Conservation (phyloP, 2,888 invertebrate genomes). For the Phyllotreta striolata region DNA sequence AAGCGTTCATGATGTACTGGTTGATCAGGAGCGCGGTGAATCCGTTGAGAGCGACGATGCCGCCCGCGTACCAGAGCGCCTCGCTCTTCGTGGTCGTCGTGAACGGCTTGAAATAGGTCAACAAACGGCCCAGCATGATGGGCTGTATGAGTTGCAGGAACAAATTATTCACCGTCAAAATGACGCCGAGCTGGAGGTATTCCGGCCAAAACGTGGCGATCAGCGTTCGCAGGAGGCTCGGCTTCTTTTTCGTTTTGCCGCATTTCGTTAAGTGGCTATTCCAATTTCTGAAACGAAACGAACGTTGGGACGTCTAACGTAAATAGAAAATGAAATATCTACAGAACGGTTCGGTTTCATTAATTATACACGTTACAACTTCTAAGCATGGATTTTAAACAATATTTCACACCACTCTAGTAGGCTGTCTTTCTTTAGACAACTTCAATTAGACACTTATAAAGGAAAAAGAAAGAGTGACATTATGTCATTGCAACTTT, state of each 20-base stretch:
- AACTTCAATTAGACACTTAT: no score
- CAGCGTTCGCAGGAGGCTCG: slow-evolving; percentile 72
- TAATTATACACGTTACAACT: no score
- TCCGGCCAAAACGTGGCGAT: slow-evolving; percentile 74
- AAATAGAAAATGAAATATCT: no score
- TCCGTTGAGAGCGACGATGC: slow-evolving; percentile 66
- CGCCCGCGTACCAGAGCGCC: slow-evolving; percentile 70
- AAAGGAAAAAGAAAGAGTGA: no score
- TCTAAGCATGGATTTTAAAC: no score
- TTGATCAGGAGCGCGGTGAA: slow-evolving; percentile 69
- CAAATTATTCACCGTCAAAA: slow-evolving; percentile 69
- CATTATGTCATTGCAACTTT: no score
- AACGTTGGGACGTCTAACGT: no score
- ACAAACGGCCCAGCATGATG: slow-evolving; percentile 69
- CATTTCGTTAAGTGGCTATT: slow-evolving; percentile 68
- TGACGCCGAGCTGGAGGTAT: slow-evolving; percentile 68
- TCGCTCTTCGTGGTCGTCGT: slow-evolving; percentile 63
- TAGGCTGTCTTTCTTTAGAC: no score
- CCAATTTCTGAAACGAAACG: slow-evolving; percentile 69
- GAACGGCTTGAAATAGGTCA: slow-evolving; percentile 71
- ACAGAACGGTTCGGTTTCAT: no score
- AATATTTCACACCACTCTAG: no score
- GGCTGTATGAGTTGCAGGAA: slow-evolving; percentile 71
- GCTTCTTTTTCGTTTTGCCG: slow-evolving; percentile 66
- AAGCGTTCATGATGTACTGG: slow-evolving; percentile 72